Conservation (phyloP, 37 sponge, comb jelly and placozoan genomes). For the Oopsacas minuta region DNA sequence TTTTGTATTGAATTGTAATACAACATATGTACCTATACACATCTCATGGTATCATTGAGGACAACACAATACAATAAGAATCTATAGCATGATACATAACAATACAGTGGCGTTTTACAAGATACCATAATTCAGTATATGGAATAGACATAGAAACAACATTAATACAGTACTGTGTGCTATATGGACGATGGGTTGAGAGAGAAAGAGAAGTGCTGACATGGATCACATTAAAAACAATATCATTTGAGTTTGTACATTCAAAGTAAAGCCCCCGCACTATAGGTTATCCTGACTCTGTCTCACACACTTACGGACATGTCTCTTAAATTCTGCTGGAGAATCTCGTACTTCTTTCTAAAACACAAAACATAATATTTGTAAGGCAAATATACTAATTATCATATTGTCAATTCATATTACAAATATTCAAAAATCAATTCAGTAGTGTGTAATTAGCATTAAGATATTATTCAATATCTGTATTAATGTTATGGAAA, state of each 20-base stretch:
- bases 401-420: too few species aligned
- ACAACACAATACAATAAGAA: not conserved
- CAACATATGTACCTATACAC: not conserved
- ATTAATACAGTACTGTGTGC: slow-evolving; percentile 16
- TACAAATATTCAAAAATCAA: too few species aligned
- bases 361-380: too few species aligned
- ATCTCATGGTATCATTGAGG: not conserved
- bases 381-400: too few species aligned
- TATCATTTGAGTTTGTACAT: slow-evolving; percentile 14
- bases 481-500: too few species aligned
- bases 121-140: slow-evolving; percentile 13
- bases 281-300: slow-evolving; percentile 73
- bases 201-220: not conserved
- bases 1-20: too few species aligned
- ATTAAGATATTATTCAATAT: too few species aligned
- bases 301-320: slow-evolving; percentile 75
- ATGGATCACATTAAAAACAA: not conserved
- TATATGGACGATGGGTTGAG: not conserved
- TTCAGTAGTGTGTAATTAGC: too few species aligned
- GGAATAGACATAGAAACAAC: slow-evolving; percentile 12
- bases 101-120: not conserved
- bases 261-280: not conserved
- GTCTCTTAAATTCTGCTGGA: slow-evolving; percentile 69
- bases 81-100: not conserved
- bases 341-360: slow-evolving; percentile 95